phyloP scores from a whole-genome alignment of 2,113 vertebrate species.

The rat (Rattus norvegicus) region DNA sequence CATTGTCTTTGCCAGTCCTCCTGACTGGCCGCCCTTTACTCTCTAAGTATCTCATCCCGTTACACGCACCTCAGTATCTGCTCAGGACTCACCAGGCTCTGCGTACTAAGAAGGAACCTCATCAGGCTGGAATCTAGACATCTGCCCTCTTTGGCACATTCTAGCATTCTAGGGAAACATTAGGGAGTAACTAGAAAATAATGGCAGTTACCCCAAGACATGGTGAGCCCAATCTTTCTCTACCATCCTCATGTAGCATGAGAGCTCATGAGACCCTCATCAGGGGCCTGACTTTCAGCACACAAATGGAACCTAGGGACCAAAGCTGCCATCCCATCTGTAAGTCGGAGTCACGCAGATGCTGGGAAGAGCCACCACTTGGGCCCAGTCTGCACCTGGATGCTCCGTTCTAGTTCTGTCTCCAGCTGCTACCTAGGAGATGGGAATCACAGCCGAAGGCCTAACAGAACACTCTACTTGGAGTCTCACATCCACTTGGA shows the following conservation, averaged over 20 bases:
- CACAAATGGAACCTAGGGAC: not conserved
- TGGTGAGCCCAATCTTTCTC: not conserved
- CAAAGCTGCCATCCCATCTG: not conserved
- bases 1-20: not conserved
- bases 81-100: not conserved
- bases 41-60: not conserved
- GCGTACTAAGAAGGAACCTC: not conserved
- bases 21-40: not conserved
- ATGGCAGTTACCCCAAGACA: not conserved
- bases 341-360: not conserved
- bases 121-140: not conserved
- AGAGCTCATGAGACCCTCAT: not conserved
- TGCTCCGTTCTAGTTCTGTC: not conserved
- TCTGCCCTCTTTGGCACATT: not conserved
- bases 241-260: not conserved
- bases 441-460: not conserved
- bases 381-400: too few species aligned
- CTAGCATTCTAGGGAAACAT: not conserved
- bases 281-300: not conserved
- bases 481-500: not conserved
- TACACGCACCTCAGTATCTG: not conserved
- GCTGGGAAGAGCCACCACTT: not conserved
- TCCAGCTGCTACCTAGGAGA: not conserved
- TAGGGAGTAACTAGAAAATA: conserved; percentile 36
- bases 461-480: not conserved